A percentile compares a stretch with the other conserved stretches of the same genome.
phyloP scores from a whole-genome alignment of 2,797 vertebrate species.

The Rhabdophis nuchalis region DNA sequence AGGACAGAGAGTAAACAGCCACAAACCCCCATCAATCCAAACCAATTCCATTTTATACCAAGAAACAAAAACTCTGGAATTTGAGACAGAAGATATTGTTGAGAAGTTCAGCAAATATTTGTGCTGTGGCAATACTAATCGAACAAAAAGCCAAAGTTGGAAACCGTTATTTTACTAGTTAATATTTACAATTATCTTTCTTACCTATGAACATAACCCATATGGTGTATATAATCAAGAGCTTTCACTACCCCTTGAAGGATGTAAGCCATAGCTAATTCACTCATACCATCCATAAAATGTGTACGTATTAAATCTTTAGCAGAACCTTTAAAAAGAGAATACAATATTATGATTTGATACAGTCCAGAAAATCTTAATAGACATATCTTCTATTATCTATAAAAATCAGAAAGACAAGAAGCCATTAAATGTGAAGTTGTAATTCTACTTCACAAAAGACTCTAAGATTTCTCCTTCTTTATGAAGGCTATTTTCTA shows the following conservation, averaged over 20 bases:
- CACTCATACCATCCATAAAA: conserved; percentile 91
- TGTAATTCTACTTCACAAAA: not conserved
- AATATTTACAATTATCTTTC: not conserved
- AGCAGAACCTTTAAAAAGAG: conserved; percentile 81
- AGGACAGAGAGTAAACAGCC: not conserved
- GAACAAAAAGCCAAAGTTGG: not conserved
- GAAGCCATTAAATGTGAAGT: not conserved
- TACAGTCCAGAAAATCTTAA: not conserved
- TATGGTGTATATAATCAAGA: conserved; percentile 95
- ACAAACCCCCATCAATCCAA: not conserved
- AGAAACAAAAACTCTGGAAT: not conserved
- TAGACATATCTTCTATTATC: not conserved
- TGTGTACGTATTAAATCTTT: conserved; percentile 92
- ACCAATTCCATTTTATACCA: not conserved
- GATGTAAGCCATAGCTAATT: conserved; percentile 92
- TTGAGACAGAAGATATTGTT: too few species aligned
- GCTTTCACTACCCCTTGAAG: conserved; percentile 89
- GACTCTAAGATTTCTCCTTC: not conserved
- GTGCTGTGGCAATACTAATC: not conserved
- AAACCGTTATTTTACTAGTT: not conserved
- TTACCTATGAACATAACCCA: conserved; percentile 97
- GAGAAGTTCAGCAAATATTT: not conserved
- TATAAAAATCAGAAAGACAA: not conserved
- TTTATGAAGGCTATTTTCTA: not conserved
- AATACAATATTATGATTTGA: not conserved